phyloP scores from a whole-genome alignment of 2,113 vertebrate species.

The Antechinus stuartii region DNA sequence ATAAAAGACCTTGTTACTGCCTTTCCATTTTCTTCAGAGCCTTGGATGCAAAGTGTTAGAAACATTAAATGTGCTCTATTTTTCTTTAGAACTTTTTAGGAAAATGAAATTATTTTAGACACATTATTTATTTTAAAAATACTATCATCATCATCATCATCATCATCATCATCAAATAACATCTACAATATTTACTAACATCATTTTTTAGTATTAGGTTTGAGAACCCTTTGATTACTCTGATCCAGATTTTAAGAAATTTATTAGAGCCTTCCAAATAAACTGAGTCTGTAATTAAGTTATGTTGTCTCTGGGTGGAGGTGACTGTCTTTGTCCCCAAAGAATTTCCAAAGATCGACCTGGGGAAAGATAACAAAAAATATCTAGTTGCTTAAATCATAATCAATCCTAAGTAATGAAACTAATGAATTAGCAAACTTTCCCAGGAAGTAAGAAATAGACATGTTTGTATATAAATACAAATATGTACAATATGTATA shows the following conservation, averaged over 20 bases:
- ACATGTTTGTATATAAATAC: neutral
- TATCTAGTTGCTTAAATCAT: too few relatives aligned
- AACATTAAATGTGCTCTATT: slow-evolving; percentile 7
- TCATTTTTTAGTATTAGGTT: too few relatives aligned
- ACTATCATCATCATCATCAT: neutral
- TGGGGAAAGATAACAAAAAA: too few relatives aligned
- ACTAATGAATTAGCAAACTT: too few relatives aligned
- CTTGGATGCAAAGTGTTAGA: neutral
- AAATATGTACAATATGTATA: too few relatives aligned
- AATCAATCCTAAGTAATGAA: too few relatives aligned
- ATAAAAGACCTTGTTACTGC: too few relatives aligned
- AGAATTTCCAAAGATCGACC: too few relatives aligned
- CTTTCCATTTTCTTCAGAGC: neutral
- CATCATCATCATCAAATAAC: neutral
- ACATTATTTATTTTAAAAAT: neutral
- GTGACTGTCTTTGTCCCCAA: neutral
- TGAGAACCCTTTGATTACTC: neutral
- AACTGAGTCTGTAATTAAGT: slow-evolving; percentile 1
- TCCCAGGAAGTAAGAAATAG: too few relatives aligned
- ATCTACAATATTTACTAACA: neutral
- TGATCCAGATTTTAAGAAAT: slow-evolving; percentile 12
- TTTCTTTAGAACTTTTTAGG: neutral
- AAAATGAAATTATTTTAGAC: slow-evolving; percentile 27
- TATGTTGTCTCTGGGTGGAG: neutral
- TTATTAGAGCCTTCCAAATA: neutral